Percentiles rank a stretch among this genome's conserved stretches.
Conservation (phyloP, 2,797 vertebrate genomes). For the Xyrichtys novacula region DNA sequence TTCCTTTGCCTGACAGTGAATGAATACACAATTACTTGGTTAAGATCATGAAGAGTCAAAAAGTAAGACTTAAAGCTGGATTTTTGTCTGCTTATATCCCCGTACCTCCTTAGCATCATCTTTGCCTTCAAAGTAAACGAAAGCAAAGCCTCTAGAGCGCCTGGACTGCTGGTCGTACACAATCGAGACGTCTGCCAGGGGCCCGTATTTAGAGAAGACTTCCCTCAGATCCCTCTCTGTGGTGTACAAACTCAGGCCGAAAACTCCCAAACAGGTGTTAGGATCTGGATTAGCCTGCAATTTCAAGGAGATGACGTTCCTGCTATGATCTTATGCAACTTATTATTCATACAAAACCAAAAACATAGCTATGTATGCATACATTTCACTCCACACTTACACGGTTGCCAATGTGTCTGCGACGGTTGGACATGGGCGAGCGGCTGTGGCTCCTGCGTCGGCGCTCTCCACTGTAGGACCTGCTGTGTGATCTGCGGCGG, state of each 20-base stretch:
- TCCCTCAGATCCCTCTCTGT: constrained; percentile 95
- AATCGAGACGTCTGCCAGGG: constrained; percentile 92
- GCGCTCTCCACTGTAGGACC: constrained; percentile 93
- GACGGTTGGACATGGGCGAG: constrained; percentile 96
- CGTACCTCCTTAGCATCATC: constrained; percentile 93
- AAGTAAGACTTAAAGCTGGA: not conserved
- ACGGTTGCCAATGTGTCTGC: constrained; percentile 94
- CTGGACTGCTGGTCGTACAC: constrained; percentile 97
- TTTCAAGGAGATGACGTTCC: constrained; percentile 6
- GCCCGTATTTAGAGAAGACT: constrained; percentile 97
- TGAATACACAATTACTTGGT: constrained; percentile 2
- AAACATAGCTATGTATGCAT: no score
- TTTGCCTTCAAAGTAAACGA: constrained; percentile 96
- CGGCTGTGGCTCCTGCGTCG: constrained; percentile 92
- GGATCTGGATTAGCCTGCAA: constrained; percentile 95
- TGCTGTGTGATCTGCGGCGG: constrained; percentile 88
- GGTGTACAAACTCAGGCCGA: constrained; percentile 96
- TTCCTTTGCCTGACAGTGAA: constrained; percentile 90
- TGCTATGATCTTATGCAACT: not conserved
- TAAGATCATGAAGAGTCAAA: not conserved
- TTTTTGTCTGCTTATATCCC: not conserved
- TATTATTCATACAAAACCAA: not conserved
- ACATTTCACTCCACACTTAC: constrained; percentile 76
- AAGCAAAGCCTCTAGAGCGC: constrained; percentile 95
- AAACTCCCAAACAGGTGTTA: constrained; percentile 95